A percentile compares a stretch with the other conserved stretches of the same genome.
Conservation (phyloP, 2,113 vertebrate genomes). For the Dascyllus trimaculatus region DNA sequence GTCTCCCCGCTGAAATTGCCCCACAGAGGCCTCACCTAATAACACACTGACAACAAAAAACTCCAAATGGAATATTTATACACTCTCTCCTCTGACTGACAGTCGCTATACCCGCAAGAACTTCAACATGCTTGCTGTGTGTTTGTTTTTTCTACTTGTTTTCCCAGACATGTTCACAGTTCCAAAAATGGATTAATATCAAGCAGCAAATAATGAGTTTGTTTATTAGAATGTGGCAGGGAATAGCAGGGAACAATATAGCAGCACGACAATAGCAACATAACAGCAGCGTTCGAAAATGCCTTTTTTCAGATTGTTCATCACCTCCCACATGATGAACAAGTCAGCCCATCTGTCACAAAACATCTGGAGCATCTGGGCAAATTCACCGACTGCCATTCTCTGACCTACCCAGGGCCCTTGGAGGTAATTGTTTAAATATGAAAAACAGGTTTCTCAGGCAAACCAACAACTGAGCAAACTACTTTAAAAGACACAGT, state of each 20-base stretch:
- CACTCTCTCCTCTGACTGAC: conserved; percentile 48
- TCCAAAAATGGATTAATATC: background rate
- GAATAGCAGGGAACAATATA: background rate
- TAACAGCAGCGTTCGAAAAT: background rate
- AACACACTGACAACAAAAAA: conserved; percentile 72
- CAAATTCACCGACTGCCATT: conserved; percentile 23
- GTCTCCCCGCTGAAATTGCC: conserved; percentile 59
- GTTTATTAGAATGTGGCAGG: background rate
- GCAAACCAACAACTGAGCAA: background rate
- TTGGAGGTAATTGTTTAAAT: conserved; percentile 33
- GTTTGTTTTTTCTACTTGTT: background rate
- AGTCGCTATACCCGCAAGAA: background rate
- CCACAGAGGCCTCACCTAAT: conserved; percentile 70
- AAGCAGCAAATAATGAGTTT: background rate
- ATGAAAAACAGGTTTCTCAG: background rate
- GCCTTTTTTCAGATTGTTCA: background rate
- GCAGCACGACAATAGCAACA: background rate
- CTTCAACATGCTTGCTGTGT: background rate
- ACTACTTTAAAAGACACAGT: no score
- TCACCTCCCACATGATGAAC: conserved; percentile 47
- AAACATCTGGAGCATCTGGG: conserved; percentile 59
- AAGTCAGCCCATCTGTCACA: conserved; percentile 48
- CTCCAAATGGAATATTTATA: conserved; percentile 70
- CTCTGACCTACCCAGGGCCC: background rate
- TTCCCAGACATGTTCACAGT: no score